Conservation (phyloP, 2,797 vertebrate species). For the Rousettus madagascariensis region DNA sequence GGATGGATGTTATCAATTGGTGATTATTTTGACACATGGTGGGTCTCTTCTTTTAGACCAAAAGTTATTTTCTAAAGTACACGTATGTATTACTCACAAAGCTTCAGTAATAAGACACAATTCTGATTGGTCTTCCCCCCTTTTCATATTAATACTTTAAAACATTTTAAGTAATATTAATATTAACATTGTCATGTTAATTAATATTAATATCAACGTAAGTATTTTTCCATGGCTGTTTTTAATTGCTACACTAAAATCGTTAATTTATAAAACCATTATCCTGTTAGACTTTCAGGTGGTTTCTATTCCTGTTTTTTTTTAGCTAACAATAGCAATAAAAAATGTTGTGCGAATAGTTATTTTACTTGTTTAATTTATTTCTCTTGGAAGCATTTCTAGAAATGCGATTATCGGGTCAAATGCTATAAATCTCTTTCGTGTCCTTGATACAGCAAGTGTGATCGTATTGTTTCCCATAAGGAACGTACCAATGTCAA, state of each 20-base stretch:
- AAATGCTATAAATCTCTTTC: neutral
- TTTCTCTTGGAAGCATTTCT: neutral
- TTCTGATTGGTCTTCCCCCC: neutral
- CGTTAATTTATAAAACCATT: neutral
- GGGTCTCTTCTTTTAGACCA: neutral
- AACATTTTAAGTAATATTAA: neutral
- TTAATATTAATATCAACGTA: neutral
- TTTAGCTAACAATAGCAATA: neutral
- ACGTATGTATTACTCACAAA: neutral
- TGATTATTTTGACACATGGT: neutral
- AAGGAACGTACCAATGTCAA: neutral
- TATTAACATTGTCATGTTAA: neutral
- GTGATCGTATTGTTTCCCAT: neutral
- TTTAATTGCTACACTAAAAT: neutral
- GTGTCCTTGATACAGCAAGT: neutral
- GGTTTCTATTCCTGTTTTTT: neutral
- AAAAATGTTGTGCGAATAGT: neutral
- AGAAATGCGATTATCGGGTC: neutral
- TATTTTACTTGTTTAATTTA: neutral
- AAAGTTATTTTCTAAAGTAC: neutral
- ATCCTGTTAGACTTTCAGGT: neutral
- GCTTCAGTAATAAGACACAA: neutral
- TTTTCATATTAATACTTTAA: neutral
- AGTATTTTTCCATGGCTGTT: neutral
- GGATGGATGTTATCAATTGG: neutral